phyloP scores from a whole-genome alignment of 2,888 invertebrate genomes.

The Dryococelus australis region DNA sequence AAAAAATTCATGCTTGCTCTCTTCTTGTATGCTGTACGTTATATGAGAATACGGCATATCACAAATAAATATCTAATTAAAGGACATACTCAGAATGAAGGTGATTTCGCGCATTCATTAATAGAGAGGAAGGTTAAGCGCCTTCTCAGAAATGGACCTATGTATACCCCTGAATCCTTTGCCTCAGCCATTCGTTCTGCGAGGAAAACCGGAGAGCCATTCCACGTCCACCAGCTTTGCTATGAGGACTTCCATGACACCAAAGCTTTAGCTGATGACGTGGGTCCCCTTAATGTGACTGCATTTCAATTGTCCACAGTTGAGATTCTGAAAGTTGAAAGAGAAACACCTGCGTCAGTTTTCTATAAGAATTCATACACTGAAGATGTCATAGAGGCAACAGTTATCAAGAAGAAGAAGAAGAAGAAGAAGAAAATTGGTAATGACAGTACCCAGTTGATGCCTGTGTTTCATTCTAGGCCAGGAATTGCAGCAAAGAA shows the following conservation, averaged over 20 bases:
- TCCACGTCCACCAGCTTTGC: background rate
- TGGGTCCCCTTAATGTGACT: background rate
- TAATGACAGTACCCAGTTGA: background rate
- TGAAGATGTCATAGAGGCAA: background rate
- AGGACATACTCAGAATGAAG: conserved; percentile 1
- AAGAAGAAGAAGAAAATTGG: background rate
- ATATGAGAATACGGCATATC: background rate
- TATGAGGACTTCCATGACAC: conserved; percentile 1
- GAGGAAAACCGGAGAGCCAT: background rate
- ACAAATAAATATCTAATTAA: background rate
- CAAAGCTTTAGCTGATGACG: background rate
- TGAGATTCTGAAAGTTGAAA: background rate
- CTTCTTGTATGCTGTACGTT: background rate
- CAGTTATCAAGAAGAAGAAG: background rate
- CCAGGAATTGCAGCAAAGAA: background rate
- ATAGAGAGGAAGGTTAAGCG: background rate
- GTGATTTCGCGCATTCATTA: background rate
- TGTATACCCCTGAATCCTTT: background rate
- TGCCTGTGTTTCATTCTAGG: background rate
- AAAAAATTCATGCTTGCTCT: background rate
- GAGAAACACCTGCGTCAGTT: background rate
- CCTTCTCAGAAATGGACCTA: background rate
- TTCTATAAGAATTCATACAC: too few relatives aligned
- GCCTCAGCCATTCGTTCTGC: background rate
- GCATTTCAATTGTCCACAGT: background rate